Base-by-base conservation (phyloP, 2,888 invertebrate species). In the Eristalinus sepulchralis region DNA sequence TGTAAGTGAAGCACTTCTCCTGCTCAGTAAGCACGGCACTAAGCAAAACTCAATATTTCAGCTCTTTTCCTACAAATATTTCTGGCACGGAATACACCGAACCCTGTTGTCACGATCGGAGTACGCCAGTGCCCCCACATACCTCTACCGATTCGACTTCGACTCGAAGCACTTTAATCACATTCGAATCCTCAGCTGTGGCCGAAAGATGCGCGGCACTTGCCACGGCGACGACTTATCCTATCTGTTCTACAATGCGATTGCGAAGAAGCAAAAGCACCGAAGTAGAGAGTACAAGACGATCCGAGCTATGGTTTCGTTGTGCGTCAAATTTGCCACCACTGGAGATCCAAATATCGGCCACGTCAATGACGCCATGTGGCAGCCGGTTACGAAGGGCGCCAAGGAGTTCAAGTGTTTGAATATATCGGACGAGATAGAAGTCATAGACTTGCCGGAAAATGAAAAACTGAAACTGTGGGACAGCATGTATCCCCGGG, bases 171-270 rank as follows among this genome's bases (percentile, higher is more conserved):
- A 91, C 88, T 92, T 92, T 57, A 93, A 92, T 89, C 90, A 91
- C 27, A 90, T 92, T 88, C 90, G 92, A 27, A 91, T 91, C 73
- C 90, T 92, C 63, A 91, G 90, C 53, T 92, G 92, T 70, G 92
- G 93, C 17, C 90, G 91, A 73, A 91, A 91, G 88, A 89, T 91
- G 39, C 91, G 92, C 34, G 92, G 92, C 77, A 91, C 91, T 70
- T 92, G 92, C 77, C 93, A 93, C 83, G 93, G 90, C 1, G 93
- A 93, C 89, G 93, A 93, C 89, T 89, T 93, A 34, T 91, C 92
- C 33, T 93, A 93, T 82, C 85, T 93, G 47, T 93, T 93, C 72
- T 92, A 92, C 81, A 92, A 92, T 89, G 91, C 90, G 36, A 90
- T 90, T 22, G 91, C 92, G 57, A 91, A 91, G 71, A 91, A 91